Conservation (phyloP, 2,797 vertebrate genomes). For the Miichthys miiuy region DNA sequence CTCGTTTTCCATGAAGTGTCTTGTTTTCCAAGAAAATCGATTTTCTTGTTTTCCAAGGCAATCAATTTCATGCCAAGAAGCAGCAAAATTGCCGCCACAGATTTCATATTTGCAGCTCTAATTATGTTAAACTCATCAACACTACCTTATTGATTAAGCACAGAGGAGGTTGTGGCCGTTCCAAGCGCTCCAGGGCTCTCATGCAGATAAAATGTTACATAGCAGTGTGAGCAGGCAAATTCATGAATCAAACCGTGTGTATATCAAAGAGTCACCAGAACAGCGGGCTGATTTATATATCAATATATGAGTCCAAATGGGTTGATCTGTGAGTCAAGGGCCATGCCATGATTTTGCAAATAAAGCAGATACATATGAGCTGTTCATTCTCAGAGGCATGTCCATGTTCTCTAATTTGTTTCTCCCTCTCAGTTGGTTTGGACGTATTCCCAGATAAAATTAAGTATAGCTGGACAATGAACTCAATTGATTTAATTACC, state of each 20-base stretch:
- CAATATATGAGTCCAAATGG: conserved; percentile 14
- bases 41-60: conserved; percentile 36
- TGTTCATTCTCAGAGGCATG: neutral
- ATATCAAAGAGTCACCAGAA: conserved; percentile 30
- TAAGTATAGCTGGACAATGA: neutral
- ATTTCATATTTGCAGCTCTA: conserved; percentile 64
- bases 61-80: conserved; percentile 49
- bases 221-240: conserved; percentile 32
- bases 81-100: conserved; percentile 24
- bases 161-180: conserved; percentile 28
- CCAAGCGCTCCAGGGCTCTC: conserved; percentile 36
- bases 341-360: conserved; percentile 26
- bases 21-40: conserved; percentile 44
- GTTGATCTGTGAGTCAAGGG: conserved; percentile 30
- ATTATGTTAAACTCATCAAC: conserved; percentile 67
- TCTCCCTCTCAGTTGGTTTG: neutral
- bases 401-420: neutral
- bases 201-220: conserved; percentile 45
- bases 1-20: conserved; percentile 26
- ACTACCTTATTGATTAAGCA: conserved; percentile 53
- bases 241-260: conserved; percentile 48
- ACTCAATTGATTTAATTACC: neutral
- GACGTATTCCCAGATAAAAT: neutral
- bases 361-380: conserved; percentile 6
- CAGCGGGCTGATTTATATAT: conserved; percentile 33